These are phyloP conservation scores for Drosophila ustulata DNA, from an alignment of 2,888 invertebrate species.

Conservation along the genomic window DNA sequence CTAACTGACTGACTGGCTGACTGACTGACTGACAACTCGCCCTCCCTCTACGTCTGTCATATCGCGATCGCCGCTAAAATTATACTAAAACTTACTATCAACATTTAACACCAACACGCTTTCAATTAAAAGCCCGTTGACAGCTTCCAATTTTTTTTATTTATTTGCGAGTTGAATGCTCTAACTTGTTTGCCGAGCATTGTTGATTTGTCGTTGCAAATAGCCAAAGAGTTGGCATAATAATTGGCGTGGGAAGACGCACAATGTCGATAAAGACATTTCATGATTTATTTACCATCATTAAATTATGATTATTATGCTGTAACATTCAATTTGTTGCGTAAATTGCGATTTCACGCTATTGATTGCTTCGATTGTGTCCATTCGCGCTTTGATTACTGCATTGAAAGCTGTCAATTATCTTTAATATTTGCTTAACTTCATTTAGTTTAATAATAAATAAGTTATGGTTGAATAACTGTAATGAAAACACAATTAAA, in stretches of 20 bases:
- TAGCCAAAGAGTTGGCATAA: conserved; percentile 1
- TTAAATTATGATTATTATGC: not conserved
- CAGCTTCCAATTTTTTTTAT: conserved; percentile 67
- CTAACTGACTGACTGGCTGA: conserved; percentile 36
- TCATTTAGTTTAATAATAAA: no score
- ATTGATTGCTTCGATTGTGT: not conserved
- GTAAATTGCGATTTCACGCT: not conserved
- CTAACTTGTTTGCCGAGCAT: conserved; percentile 33
- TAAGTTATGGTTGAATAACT: no score
- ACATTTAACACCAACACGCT: conserved; percentile 71
- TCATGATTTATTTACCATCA: conserved; percentile 7
- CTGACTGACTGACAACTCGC: conserved; percentile 12
- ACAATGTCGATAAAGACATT: not conserved
- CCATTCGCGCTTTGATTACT: not conserved
- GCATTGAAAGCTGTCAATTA: not conserved
- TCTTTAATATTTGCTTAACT: not conserved
- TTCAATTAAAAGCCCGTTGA: conserved; percentile 74
- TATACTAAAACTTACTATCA: conserved; percentile 63
- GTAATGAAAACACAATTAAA: no score
- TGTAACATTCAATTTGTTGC: not conserved
- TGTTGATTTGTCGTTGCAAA: conserved; percentile 23
- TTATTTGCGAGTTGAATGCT: conserved; percentile 38
- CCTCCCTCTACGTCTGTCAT: conserved; percentile 49
- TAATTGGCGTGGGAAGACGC: conserved; percentile 37
- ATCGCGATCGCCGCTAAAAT: conserved; percentile 70